These are phyloP conservation scores for Melanargia galathea DNA, from an alignment of 2,888 invertebrate genomes.

Conservation along the genomic window DNA sequence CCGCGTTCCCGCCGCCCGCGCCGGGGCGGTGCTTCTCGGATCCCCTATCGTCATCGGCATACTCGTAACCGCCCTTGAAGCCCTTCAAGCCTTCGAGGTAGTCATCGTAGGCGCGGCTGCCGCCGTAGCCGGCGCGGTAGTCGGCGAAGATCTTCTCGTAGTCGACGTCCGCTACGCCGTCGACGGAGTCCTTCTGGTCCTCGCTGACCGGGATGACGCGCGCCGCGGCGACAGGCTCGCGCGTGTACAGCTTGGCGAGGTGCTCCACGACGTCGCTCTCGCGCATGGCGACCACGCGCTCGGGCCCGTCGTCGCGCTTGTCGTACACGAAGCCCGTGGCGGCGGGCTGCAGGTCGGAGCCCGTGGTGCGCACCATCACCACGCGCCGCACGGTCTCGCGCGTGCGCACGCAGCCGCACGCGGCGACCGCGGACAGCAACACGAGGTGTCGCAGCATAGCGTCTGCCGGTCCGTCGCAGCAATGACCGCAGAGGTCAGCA, in stretches of 20 bases:
- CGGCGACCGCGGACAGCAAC: conserved; percentile 52
- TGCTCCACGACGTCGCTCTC: conserved; percentile 73
- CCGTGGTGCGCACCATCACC: conserved; percentile 80
- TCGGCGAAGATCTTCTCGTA: conserved; percentile 61
- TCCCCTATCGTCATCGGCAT: conserved; percentile 76
- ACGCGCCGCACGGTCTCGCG: conserved; percentile 77
- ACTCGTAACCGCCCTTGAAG: conserved; percentile 57
- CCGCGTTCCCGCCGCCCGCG: conserved; percentile 81
- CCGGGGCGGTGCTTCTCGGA: conserved; percentile 75
- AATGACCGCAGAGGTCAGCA: conserved; percentile 71
- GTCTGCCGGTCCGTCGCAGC: conserved; percentile 56
- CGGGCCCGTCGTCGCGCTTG: conserved; percentile 73
- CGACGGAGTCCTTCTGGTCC: conserved; percentile 54
- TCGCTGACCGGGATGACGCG: conserved; percentile 70
- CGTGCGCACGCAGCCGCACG: conserved; percentile 68
- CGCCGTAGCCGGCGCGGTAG: conserved; percentile 58
- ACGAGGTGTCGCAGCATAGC: conserved; percentile 61
- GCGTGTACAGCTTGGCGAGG: conserved; percentile 64
- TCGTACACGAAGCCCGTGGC: conserved; percentile 83
- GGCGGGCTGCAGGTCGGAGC: conserved; percentile 82
- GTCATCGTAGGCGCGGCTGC: conserved; percentile 57
- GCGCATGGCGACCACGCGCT: conserved; percentile 73
- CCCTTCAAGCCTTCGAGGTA: conserved; percentile 61
- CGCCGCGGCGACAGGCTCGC: conserved; percentile 58
- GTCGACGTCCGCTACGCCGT: conserved; percentile 64